A percentile compares a stretch with the other conserved stretches of the same genome.
Conservation (phyloP, 2,888 invertebrate species). For the Apotomis turbidana region DNA sequence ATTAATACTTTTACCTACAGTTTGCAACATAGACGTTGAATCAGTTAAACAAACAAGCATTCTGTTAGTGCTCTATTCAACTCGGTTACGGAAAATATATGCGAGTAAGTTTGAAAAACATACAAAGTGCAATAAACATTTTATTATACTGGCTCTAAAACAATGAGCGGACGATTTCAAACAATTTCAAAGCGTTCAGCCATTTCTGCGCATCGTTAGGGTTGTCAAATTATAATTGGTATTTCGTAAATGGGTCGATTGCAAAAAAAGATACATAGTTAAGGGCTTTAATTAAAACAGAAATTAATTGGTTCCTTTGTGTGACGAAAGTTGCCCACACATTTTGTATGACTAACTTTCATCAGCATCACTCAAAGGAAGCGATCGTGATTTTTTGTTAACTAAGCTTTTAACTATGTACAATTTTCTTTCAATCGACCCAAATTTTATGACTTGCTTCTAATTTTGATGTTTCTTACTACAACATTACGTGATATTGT, state of each 20-base stretch:
- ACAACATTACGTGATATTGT: too few species aligned
- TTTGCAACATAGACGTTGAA: too few species aligned
- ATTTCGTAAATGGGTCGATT: too few species aligned
- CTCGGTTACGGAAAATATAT: neutral
- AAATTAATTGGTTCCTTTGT: too few species aligned
- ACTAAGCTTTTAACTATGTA: too few species aligned
- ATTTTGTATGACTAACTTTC: too few species aligned
- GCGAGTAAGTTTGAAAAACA: constrained; percentile 9
- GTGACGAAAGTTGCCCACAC: too few species aligned
- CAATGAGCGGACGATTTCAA: constrained; percentile 37
- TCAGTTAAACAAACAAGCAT: constrained; percentile 13
- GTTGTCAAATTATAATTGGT: constrained; percentile 6
- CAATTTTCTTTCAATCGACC: too few species aligned
- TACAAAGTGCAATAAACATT: constrained; percentile 35
- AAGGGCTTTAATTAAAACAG: too few species aligned
- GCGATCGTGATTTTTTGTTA: too few species aligned
- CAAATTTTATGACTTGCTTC: neutral
- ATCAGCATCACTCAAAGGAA: too few species aligned
- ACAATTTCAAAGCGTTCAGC: constrained; percentile 36
- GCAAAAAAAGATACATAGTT: too few species aligned
- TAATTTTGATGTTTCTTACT: neutral
- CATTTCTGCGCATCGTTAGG: constrained; percentile 13
- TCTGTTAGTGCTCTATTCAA: neutral
- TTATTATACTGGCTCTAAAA: constrained; percentile 34
- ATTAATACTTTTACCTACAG: constrained; percentile 5